A percentile compares a stretch with the other conserved stretches of the same genome.
Conservation (phyloP, 2,797 vertebrate genomes). For the Coracias cyanogaster region DNA sequence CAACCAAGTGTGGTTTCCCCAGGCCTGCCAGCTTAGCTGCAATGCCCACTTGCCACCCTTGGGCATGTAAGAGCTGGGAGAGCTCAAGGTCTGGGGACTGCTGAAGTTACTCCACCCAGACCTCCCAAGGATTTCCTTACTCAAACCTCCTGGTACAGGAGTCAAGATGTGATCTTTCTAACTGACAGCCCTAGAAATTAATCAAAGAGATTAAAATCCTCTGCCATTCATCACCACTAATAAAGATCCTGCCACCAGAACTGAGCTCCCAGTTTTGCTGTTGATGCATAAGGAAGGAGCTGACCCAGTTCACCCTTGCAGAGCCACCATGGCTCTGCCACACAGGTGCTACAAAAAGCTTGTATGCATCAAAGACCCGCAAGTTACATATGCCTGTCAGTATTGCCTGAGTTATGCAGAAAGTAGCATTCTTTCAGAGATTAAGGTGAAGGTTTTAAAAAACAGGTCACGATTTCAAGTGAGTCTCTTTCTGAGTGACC, state of each 20-base stretch:
- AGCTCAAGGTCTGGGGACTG: not conserved
- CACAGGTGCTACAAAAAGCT: not conserved
- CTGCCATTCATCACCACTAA: not conserved
- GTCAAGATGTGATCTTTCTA: not conserved
- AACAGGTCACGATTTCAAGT: not conserved
- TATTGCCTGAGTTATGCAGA: not conserved
- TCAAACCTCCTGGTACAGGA: accelerated
- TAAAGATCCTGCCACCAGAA: slow-evolving; percentile 30
- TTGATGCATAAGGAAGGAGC: not conserved
- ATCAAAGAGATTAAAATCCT: slow-evolving; percentile 43
- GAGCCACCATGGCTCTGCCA: accelerated
- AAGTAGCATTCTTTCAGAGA: not conserved
- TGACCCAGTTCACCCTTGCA: not conserved
- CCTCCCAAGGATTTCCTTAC: not conserved
- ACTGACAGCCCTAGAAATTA: slow-evolving; percentile 24
- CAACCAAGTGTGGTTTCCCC: not conserved
- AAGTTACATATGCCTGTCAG: not conserved
- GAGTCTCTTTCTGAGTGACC: not conserved
- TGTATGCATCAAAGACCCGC: not conserved
- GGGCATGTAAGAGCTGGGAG: not conserved
- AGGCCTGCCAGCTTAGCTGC: not conserved
- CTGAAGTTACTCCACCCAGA: not conserved
- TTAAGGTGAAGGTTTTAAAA: not conserved
- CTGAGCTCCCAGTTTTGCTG: not conserved
- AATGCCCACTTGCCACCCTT: not conserved